Percentiles rank a stretch among this genome's conserved stretches.
These are phyloP conservation scores for Gopherus flavomarginatus DNA, from an alignment of 2,113 vertebrate genomes.

Conservation along the genomic window DNA sequence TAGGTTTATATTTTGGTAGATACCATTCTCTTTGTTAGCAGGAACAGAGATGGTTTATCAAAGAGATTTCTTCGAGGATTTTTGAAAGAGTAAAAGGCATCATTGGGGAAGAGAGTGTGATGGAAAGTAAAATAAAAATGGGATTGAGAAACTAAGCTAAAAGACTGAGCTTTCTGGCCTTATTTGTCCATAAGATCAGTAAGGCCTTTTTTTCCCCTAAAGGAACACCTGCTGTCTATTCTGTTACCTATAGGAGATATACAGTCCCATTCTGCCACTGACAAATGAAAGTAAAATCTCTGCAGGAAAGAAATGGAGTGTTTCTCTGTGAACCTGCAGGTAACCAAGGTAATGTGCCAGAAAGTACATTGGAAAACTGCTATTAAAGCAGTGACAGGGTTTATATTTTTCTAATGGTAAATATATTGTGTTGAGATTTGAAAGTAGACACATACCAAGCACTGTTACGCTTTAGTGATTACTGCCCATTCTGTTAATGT, in stretches of 20 bases:
- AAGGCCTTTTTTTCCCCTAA: not conserved
- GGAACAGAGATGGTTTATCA: not conserved
- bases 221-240: not conserved
- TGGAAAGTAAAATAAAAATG: not conserved
- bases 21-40: not conserved
- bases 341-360: not conserved
- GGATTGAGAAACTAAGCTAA: not conserved
- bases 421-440: not conserved
- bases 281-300: constrained; percentile 39
- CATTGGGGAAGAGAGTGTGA: not conserved
- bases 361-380: not conserved
- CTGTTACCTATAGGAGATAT: constrained; percentile 8
- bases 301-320: not conserved
- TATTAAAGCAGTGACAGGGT: not conserved
- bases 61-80: not conserved
- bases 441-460: not conserved
- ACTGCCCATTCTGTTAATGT: not conserved
- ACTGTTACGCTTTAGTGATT: not conserved
- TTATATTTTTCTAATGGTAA: not conserved
- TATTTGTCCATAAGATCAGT: not conserved
- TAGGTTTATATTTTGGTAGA: not conserved
- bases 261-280: not conserved
- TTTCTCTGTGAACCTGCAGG: not conserved
- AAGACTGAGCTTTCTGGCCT: not conserved
- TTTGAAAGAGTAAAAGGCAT: not conserved